Base-by-base conservation (phyloP, 2,113 vertebrate genomes). In the Pimephales promelas region DNA sequence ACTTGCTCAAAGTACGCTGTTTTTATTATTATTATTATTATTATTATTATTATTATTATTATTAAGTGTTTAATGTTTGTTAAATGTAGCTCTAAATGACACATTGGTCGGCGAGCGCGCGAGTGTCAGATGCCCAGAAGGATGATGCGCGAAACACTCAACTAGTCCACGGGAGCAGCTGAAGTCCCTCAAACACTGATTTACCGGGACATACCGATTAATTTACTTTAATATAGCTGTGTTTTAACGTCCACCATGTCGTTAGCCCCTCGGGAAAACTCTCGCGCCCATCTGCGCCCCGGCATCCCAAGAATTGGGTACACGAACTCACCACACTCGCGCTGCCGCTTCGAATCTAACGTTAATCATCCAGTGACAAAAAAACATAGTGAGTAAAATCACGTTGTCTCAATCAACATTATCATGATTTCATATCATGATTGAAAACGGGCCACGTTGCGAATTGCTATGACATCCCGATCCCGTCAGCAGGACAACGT, bases 401-500 rank as follows among this genome's bases (percentile, higher is more conserved):
- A 26, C n/a, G 26, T 34, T 45, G 36, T 66, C 24, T 47, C 36
- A 49, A 49, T 68, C 6, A 84, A 59, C 22, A 79, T 68, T 24
- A 34, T 49, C 73, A 24, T 57, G 20, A 86, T 52, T 70, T 61
- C 40, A 40, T 40, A 40, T 40, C 40, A 40, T 40, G 20, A 22
- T 40, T 54, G 34, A 36, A n/a, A 52, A 31, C 52, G 52, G 82
- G 36, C 26, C 64, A 54, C 34, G 56, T 66, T 79, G 45, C 79
- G 26, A 68, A 64, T 78, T 72, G 52, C 59, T 36, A 24, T 87
- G 64, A 71, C 83, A 76, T 82, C 76, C 89, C 16, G 79, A 76
- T 84, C 70, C 89, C n/a, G 83, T 89, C 84, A 87, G 89, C 92
- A 88, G 89, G 89, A 92, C 90, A 88, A 88, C 88, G 83, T 52